Evolutionary conservation across 1,140 invertebrate species (phyloP), one percentile per base, ranked within the genome.

Genomic region (Aphelenchoides avenae): DNA sequence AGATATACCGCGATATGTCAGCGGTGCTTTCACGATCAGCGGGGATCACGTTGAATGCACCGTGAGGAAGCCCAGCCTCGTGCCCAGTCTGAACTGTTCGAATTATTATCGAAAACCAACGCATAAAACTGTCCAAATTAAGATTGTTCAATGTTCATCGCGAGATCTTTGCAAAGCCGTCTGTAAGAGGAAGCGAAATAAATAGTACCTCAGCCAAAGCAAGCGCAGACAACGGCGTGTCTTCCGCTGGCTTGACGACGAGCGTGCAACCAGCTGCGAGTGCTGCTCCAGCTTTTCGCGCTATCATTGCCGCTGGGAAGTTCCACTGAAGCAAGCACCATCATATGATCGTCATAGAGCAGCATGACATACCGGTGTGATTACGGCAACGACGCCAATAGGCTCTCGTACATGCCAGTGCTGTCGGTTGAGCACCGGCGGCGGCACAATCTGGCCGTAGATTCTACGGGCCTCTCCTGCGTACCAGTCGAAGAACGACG

Each of bases 231-330:
- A 93, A 81, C 0, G 95, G 95, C 0, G 94, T 98, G 70, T 98
- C 92, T 80, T 92, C 91, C 0, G 92, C 87, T 7, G 94, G 94
- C 79, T 94, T 95, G 2, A 96, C 84, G 0, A 98, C 87, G 75
- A 89, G 87, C 0, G 91, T 95, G 70, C 94, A 98, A 15, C 89
- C 95, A 31, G 87, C 88, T 43, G 92, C 91, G 48, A 99, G 76
- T 29, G 93, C 89, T 18, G 95, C 91, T 27, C 84, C 87, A 42
- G 79, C 89, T 81, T 99, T 99, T 42, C 94, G 81, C 0, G 92
- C 91, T 31, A 99, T 91, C 95, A 99, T 98, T 0, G 93, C 93
- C 79, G 87, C 86, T 1, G 95, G 94, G 79, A 99, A 98, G 78
- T 99, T 99, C 94, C 94, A 99, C 71, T 84, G 59, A 48, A 76